Evolutionary conservation across 2,113 vertebrate genomes (phyloP).

Genomic region (Anoplopoma fimbria): DNA sequence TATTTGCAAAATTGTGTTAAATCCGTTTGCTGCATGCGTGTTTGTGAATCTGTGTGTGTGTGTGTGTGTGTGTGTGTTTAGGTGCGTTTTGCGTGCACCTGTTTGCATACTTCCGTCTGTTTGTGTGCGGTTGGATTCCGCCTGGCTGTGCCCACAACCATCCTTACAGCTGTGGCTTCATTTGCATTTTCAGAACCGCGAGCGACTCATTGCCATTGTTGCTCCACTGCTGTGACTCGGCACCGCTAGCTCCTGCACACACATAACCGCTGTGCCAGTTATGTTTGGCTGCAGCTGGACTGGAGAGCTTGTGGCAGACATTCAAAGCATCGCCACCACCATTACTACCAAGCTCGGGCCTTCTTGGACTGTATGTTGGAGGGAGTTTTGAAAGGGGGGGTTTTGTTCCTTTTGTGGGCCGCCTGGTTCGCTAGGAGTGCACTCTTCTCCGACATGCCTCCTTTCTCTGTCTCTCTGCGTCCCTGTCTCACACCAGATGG

Average conservation of each 20-base stretch:
- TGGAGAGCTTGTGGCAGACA: constrained; percentile 56
- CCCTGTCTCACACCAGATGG: constrained; percentile 64
- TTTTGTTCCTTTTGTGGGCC: constrained; percentile 30
- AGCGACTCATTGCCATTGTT: constrained; percentile 63
- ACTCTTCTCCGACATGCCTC: constrained; percentile 20
- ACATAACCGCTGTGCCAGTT: constrained; percentile 50
- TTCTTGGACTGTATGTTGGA: constrained; percentile 14
- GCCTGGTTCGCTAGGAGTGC: constrained; percentile 22
- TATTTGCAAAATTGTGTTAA: constrained; percentile 54
- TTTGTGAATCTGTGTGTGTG: constrained; percentile 21
- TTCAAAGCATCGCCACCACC: constrained; percentile 32
- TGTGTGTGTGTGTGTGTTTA: not conserved
- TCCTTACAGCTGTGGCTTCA: constrained; percentile 72
- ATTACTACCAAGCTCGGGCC: constrained; percentile 20
- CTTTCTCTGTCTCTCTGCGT: constrained; percentile 18
- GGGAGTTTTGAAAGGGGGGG: not conserved
- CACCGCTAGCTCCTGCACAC: constrained; percentile 42
- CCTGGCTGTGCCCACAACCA: constrained; percentile 62
- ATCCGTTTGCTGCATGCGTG: constrained; percentile 30
- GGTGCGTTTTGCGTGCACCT: constrained; percentile 43
- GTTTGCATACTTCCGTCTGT: constrained; percentile 66
- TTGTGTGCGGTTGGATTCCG: constrained; percentile 58
- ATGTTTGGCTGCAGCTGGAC: constrained; percentile 57
- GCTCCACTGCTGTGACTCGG: constrained; percentile 57
- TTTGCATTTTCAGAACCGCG: constrained; percentile 70